phyloP scores from a whole-genome alignment of 2,113 vertebrate species.

The Pagrus major region DNA sequence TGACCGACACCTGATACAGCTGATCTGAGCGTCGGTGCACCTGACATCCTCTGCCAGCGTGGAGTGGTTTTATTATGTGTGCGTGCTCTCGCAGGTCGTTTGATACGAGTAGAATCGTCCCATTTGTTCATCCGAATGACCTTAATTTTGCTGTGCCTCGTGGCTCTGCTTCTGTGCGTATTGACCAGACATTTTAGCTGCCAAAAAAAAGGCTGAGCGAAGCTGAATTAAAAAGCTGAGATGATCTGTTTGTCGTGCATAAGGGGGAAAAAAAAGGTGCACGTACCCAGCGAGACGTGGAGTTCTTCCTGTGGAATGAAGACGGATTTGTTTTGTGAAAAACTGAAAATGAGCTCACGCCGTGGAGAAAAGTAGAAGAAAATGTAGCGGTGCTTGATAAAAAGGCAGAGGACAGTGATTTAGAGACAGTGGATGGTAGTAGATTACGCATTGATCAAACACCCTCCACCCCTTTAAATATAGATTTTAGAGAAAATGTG shows the following conservation, averaged over 20 bases:
- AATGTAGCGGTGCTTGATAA: slow-evolving; percentile 1
- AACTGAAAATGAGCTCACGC: background rate
- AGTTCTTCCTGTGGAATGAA: background rate
- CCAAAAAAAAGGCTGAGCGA: background rate
- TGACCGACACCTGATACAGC: slow-evolving; percentile 65
- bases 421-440: slow-evolving; percentile 53
- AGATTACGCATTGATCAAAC: slow-evolving; percentile 66
- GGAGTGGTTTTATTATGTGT: background rate
- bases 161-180: slow-evolving; percentile 29
- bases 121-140: slow-evolving; percentile 34
- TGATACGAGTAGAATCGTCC: slow-evolving; percentile 22
- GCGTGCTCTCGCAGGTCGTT: background rate
- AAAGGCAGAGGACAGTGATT: slow-evolving; percentile 45
- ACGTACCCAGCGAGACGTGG: background rate
- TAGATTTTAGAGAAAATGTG: slow-evolving; percentile 71
- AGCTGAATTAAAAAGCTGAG: slow-evolving; percentile 1
- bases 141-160: slow-evolving; percentile 35
- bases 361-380: background rate
- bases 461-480: slow-evolving; percentile 67
- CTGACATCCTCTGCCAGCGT: slow-evolving; percentile 16
- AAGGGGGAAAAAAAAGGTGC: slow-evolving; percentile 1
- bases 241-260: slow-evolving; percentile 8
- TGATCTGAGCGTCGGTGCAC: slow-evolving; percentile 50
- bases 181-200: slow-evolving; percentile 30
- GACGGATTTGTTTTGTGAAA: slow-evolving; percentile 8